A percentile compares a stretch with the other conserved stretches of the same genome.
phyloP scores from a whole-genome alignment of 2,797 vertebrate genomes.

The Pseudomugil gertrudae region DNA sequence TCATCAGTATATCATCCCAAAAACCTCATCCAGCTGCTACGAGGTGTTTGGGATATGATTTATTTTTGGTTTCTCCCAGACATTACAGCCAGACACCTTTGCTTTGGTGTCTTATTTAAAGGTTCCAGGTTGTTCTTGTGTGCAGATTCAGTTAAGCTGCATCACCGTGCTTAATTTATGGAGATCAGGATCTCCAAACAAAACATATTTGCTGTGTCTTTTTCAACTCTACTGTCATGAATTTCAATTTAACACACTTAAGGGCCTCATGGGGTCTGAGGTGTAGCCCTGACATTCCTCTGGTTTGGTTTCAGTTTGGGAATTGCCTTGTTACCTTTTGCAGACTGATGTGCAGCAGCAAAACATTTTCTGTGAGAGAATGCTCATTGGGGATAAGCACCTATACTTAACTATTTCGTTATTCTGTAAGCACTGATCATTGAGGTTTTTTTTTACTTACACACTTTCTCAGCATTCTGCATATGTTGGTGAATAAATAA shows the following conservation, averaged over 20 bases:
- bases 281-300: background rate
- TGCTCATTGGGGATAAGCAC: background rate
- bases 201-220: background rate
- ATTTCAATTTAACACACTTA: background rate
- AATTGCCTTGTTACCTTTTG: background rate
- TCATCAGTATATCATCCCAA: too few relatives aligned
- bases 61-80: too few relatives aligned
- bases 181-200: background rate
- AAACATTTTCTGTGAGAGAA: background rate
- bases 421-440: background rate
- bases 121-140: background rate
- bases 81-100: too few relatives aligned
- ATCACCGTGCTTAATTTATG: too few relatives aligned
- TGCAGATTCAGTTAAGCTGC: background rate
- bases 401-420: background rate
- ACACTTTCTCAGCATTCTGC: background rate
- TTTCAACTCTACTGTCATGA: background rate
- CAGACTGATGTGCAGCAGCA: background rate
- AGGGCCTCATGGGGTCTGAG: background rate
- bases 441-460: background rate
- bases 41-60: too few relatives aligned
- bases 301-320: too few relatives aligned
- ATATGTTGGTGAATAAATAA: background rate
- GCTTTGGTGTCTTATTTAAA: too few relatives aligned
- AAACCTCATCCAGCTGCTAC: too few relatives aligned